phyloP scores from a whole-genome alignment of 2,888 invertebrate genomes.

The Coelinius sp. region DNA sequence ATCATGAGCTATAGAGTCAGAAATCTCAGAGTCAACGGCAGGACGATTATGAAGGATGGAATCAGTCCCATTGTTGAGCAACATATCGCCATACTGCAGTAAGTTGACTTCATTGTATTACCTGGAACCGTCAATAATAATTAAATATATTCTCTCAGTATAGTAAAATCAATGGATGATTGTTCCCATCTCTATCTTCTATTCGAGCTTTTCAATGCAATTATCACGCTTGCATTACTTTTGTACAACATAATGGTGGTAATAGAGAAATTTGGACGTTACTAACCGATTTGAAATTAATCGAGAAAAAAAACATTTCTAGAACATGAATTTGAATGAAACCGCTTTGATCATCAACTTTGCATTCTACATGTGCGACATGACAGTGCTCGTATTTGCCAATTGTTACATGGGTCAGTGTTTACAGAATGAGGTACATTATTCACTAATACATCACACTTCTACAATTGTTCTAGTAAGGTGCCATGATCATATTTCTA shows the following conservation, averaged over 20 bases:
- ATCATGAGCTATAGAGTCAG: conserved; percentile 35
- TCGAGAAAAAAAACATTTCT: conserved; percentile 5
- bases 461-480: no score
- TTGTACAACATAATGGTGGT: background rate
- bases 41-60: background rate
- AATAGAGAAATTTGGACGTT: no score
- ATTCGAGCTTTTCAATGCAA: background rate
- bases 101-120: background rate
- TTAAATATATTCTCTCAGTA: background rate
- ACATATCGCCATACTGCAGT: conserved; percentile 7
- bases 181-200: background rate
- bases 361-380: background rate
- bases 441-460: no score
- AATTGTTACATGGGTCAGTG: conserved; percentile 26
- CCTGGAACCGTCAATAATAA: background rate
- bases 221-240: background rate
- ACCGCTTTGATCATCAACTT: background rate
- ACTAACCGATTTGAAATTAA: no score
- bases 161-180: background rate
- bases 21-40: background rate
- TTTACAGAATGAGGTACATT: conserved; percentile 12
- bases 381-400: background rate
- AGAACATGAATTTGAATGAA: background rate
- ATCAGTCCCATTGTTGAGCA: background rate
- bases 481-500: no score